Evolutionary conservation across 2,888 invertebrate genomes (phyloP).

Genomic region (Cantharis rustica): DNA sequence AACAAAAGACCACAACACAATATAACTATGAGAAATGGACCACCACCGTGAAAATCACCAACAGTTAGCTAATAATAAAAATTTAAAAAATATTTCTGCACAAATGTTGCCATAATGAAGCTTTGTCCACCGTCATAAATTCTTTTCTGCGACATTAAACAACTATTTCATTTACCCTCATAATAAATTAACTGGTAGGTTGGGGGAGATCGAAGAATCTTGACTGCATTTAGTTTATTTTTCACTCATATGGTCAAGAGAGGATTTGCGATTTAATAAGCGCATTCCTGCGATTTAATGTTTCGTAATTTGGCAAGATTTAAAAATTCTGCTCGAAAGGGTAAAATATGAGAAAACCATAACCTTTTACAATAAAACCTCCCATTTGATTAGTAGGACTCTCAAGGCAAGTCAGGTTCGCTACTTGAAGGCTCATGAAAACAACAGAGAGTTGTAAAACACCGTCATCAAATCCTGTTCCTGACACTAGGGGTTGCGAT

Average conservation of each 20-base stretch:
- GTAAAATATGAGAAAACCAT: slow-evolving; percentile 13
- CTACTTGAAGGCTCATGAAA: slow-evolving; percentile 29
- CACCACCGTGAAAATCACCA: not conserved
- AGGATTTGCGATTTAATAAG: not conserved
- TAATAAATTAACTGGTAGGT: slow-evolving; percentile 18
- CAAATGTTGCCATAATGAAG: not conserved
- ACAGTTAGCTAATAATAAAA: not conserved
- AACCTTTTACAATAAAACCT: slow-evolving; percentile 28
- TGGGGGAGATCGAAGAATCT: slow-evolving; percentile 22
- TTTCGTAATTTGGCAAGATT: not conserved
- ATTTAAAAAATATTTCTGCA: not conserved
- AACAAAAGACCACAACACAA: slow-evolving; percentile 2
- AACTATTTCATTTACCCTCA: slow-evolving; percentile 31
- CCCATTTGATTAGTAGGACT: slow-evolving; percentile 28
- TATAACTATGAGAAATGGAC: not conserved
- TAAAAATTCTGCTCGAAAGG: not conserved
- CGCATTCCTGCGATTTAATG: not conserved
- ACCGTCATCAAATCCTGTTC: slow-evolving; percentile 33
- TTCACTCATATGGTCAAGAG: not conserved
- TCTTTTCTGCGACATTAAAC: slow-evolving; percentile 33
- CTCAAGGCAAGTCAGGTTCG: slow-evolving; percentile 29
- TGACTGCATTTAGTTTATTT: slow-evolving; percentile 16
- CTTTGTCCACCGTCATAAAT: slow-evolving; percentile 20
- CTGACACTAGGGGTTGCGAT: slow-evolving; percentile 29
- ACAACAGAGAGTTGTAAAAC: slow-evolving; percentile 31